Conservation (phyloP, 1,140 invertebrate genomes). For the Campoletis sonorensis region DNA sequence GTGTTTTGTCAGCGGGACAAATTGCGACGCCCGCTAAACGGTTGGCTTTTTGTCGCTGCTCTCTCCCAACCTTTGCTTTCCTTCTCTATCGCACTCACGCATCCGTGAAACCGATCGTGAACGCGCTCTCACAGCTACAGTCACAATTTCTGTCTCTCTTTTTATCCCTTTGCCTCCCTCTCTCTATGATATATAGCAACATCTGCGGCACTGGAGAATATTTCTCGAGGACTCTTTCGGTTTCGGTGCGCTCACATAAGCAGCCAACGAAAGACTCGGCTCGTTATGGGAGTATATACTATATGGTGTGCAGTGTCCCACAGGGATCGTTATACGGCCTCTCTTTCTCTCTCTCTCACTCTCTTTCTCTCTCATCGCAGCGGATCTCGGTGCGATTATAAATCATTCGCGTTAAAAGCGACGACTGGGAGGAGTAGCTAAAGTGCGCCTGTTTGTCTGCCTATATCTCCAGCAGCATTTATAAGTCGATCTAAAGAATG, state of each 20-base stretch:
- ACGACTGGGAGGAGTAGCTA: slow-evolving; percentile 7
- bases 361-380: not conserved
- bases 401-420: slow-evolving; percentile 41
- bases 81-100: not conserved
- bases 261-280: slow-evolving; percentile 30
- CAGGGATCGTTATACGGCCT: slow-evolving; percentile 15
- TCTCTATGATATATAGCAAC: not conserved
- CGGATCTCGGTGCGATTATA: slow-evolving; percentile 34
- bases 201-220: not conserved
- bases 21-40: slow-evolving; percentile 73
- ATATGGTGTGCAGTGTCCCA: slow-evolving; percentile 5
- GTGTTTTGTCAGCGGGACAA: slow-evolving; percentile 73
- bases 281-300: slow-evolving; percentile 21
- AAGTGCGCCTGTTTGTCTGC: not conserved
- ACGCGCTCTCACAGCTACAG: not conserved
- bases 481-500: slow-evolving; percentile 18
- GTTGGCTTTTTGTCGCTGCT: slow-evolving; percentile 64
- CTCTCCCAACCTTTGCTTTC: slow-evolving; percentile 10
- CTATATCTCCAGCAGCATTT: not conserved
- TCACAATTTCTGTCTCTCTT: not conserved
- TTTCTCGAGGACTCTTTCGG: too few relatives aligned
- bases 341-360: too few relatives aligned
- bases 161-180: not conserved
- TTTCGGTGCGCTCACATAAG: not conserved
- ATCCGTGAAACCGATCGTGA: not conserved